Conservation (phyloP, 2,888 invertebrate species). For the Crematogaster levior region DNA sequence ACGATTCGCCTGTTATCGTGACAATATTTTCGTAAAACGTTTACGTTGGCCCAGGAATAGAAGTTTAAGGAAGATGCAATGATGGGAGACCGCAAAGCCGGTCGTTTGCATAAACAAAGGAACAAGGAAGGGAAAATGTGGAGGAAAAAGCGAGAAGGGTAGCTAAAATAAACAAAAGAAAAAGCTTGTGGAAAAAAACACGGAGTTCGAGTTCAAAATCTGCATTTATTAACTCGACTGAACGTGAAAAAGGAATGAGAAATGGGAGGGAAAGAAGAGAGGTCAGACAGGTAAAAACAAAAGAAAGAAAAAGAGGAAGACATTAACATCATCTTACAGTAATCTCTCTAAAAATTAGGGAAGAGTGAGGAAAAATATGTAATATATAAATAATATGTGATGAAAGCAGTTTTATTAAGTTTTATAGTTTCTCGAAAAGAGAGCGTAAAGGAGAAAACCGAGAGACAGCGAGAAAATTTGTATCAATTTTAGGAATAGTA, state of each 20-base stretch:
- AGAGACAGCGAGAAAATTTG: background rate
- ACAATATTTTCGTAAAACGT: conserved; percentile 48
- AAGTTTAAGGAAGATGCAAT: conserved; percentile 22
- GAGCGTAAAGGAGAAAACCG: background rate
- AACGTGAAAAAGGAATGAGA: conserved; percentile 34
- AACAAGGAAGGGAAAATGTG: background rate
- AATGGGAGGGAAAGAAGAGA: background rate
- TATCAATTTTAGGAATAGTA: background rate
- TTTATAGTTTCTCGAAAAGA: background rate
- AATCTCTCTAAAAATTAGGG: conserved; percentile 19
- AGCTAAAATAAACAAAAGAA: conserved; percentile 30
- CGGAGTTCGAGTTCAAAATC: conserved; percentile 44
- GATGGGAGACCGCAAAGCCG: conserved; percentile 36
- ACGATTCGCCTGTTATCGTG: conserved; percentile 1
- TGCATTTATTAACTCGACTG: conserved; percentile 50
- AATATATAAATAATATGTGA: conserved; percentile 5
- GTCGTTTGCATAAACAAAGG: conserved; percentile 41
- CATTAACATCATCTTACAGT: conserved; percentile 15
- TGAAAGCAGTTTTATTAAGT: conserved; percentile 2
- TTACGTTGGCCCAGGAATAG: background rate
- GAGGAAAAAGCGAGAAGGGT: conserved; percentile 17
- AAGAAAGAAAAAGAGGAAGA: background rate
- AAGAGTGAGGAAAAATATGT: background rate
- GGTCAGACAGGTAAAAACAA: conserved; percentile 21
- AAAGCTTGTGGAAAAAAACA: conserved; percentile 33